A percentile compares a stretch with the other conserved stretches of the same genome.
Evolutionary conservation across 2,113 vertebrate genomes (phyloP).

Genomic region (Menidia beryllina): DNA sequence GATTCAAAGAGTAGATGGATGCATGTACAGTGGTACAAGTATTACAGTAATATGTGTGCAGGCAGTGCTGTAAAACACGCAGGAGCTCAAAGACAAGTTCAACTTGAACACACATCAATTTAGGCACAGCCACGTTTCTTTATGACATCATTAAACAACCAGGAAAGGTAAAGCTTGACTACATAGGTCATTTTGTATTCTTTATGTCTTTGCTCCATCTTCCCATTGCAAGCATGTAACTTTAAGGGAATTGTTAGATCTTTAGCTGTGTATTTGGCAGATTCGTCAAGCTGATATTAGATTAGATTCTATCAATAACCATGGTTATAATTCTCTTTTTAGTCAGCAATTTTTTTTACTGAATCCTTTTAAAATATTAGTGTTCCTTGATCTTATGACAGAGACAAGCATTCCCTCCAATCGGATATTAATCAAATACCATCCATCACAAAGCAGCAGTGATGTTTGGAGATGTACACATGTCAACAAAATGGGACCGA

Average conservation of each 20-base stretch:
- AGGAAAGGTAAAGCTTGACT: constrained; percentile 2
- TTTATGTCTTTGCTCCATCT: neutral
- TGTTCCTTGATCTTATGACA: too few species aligned
- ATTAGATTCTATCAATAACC: too few species aligned
- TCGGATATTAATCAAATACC: too few species aligned
- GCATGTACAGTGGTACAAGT: constrained; percentile 10
- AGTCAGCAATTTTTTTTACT: too few species aligned
- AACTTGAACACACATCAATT: constrained; percentile 15
- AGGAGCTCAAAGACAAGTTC: constrained; percentile 3
- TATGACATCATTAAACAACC: neutral
- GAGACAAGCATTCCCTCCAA: too few species aligned
- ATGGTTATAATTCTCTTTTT: too few species aligned
- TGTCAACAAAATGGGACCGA: too few species aligned
- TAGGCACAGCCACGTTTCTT: neutral
- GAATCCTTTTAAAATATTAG: too few species aligned
- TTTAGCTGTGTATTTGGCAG: neutral
- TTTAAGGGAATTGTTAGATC: constrained; percentile 2
- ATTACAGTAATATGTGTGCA: constrained; percentile 6
- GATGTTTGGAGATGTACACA: too few species aligned
- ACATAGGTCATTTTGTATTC: neutral
- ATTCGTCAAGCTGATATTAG: too few species aligned
- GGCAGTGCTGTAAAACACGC: neutral
- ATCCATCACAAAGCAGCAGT: too few species aligned
- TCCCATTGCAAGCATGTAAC: neutral
- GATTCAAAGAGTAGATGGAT: constrained; percentile 10